Base-by-base conservation (phyloP, 2,797 vertebrate species). In the Bothrops alternatus region DNA sequence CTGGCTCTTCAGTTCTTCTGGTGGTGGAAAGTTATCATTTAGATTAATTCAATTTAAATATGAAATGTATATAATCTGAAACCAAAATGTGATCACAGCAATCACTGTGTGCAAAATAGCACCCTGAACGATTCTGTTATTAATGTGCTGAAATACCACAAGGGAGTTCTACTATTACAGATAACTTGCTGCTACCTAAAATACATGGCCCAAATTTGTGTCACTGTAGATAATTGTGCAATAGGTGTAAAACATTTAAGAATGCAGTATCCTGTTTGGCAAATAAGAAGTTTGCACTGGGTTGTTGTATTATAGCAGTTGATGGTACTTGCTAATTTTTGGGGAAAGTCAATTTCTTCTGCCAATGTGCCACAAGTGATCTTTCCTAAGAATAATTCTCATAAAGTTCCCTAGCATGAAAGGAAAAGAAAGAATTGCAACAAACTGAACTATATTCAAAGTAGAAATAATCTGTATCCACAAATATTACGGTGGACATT, bases 1-100 rank as follows among this genome's bases (percentile, higher is more conserved):
- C 23, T 82, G 37, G 11, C 3, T 82, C 37, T 58, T 58, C 57
- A 58, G 18, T 6, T 20, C 57, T 82, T 82, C 78, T 47, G 78
- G 47, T 82, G 78, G 42, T 82, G 78, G 23, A 42, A 8, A 47
- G 78, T 82, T 25, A 55, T 58, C 28, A 28, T 92, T 92, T 6
- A 0, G 89, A 94, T 93, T 61, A 87, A 88, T 88, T 95, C 90
- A 56, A 90, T 94, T 55, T 90, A 55, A 3, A 0, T 87, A 57
- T 65, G 91, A 91, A 87, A 58, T 94, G 88, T 92, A 93, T 95
- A 63, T 37, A 26, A 65, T 91, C 32, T 26, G 16, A 32, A n/a
- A 3, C 12, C 16, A 47, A 91, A 88, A 4, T 0, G 1, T 91
- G 37, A 93, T 93, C 90, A 94, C 93, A 94, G 0, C 63, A 90